These are phyloP conservation scores for Drosophila takahashii DNA, from an alignment of 1,140 invertebrate species.

Conservation along the genomic window DNA sequence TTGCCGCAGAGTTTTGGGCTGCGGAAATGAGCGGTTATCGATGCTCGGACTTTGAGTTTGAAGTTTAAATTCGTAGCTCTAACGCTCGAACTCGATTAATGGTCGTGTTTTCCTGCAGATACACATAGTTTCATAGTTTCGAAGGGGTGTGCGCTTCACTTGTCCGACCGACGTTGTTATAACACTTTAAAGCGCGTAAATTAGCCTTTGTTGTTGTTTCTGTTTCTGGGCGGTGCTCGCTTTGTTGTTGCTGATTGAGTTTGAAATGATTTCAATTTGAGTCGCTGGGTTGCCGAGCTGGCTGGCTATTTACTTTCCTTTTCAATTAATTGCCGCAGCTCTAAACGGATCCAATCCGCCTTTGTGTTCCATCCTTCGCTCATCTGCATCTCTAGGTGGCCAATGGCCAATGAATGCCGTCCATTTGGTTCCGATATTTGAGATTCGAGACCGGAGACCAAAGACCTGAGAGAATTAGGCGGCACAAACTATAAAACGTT, in stretches of 20 bases:
- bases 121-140: conserved; percentile 20
- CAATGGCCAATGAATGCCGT: conserved; percentile 18
- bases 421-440: conserved; percentile 11
- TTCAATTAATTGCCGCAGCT: conserved; percentile 54
- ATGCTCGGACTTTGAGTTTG: conserved; percentile 15
- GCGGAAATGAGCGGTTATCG: conserved; percentile 72
- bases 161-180: conserved; percentile 54
- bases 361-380: conserved; percentile 34
- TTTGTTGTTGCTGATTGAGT: conserved; percentile 53
- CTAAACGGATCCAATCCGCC: conserved; percentile 40
- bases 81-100: conserved; percentile 52
- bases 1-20: conserved; percentile 35
- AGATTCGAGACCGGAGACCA: neutral
- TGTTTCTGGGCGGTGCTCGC: conserved; percentile 20
- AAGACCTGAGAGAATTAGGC: conserved; percentile 7
- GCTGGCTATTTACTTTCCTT: conserved; percentile 45
- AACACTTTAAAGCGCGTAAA: conserved; percentile 74
- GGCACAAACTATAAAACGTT: conserved; percentile 43
- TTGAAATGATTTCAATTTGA: conserved; percentile 77
- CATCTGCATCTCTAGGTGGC: conserved; percentile 44
- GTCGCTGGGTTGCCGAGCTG: conserved; percentile 2
- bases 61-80: neutral
- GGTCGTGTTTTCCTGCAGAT: conserved; percentile 29
- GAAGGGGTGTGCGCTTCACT: conserved; percentile 25
- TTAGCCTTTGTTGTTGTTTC: conserved; percentile 47